Conservation (phyloP, 1,140 invertebrate genomes). For the Eciton burchellii region DNA sequence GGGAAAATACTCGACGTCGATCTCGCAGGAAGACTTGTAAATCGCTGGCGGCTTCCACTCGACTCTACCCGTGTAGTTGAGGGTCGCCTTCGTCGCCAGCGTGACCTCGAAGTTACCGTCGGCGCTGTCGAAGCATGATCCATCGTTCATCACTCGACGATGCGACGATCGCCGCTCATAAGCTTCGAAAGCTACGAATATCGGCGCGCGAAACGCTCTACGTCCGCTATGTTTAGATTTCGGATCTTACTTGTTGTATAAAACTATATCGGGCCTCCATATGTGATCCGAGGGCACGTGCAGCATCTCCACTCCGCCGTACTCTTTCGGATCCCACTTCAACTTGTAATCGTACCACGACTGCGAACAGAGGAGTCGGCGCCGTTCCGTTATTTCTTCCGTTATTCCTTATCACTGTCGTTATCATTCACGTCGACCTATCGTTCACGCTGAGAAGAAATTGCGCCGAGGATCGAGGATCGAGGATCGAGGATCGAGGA, state of each 20-base stretch:
- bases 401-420: too few species aligned
- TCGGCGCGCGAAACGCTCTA: too few species aligned
- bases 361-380: conserved; percentile 85
- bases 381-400: neutral
- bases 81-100: conserved; percentile 96
- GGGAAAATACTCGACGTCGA: conserved; percentile 98
- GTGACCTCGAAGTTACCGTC: conserved; percentile 99
- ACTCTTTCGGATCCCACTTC: conserved; percentile 97
- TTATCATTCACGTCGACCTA: too few species aligned
- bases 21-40: conserved; percentile 97
- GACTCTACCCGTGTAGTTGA: conserved; percentile 95
- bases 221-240: too few species aligned
- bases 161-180: neutral
- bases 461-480: too few species aligned
- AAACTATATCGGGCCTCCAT: conserved; percentile 97
- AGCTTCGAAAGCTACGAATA: neutral
- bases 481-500: too few species aligned
- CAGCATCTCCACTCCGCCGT: conserved; percentile 97
- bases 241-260: conserved; percentile 96
- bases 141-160: neutral
- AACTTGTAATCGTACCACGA: conserved; percentile 99
- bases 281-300: conserved; percentile 98
- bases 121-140: conserved; percentile 87
- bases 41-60: conserved; percentile 98
- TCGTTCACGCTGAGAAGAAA: too few species aligned